Conservation (phyloP, 2,888 invertebrate genomes). For the Cryptocephalus moraei region DNA sequence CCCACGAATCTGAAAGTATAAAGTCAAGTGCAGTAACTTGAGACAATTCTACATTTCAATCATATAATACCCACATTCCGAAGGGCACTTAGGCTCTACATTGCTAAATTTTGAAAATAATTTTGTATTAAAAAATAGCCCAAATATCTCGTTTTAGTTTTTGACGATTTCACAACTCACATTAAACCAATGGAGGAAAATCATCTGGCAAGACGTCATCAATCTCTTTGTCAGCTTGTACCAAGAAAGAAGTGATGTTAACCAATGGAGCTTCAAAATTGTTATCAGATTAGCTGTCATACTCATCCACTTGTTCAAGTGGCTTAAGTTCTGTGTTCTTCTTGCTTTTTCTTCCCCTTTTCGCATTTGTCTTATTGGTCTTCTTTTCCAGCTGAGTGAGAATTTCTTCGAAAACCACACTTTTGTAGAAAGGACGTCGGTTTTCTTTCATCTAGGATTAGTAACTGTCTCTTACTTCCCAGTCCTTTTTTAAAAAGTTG, state of each 20-base stretch:
- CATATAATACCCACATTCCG: no score
- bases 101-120: no score
- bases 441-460: conserved; percentile 1
- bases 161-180: no score
- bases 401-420: background rate
- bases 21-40: no score
- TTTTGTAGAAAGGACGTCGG: background rate
- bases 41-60: no score
- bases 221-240: background rate
- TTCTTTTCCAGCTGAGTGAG: conserved; percentile 1
- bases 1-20: no score
- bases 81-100: no score
- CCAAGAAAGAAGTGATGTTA: background rate
- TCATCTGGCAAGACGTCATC: background rate
- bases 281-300: background rate
- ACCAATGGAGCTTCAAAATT: background rate
- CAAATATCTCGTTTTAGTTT: no score
- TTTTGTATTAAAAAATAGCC: no score
- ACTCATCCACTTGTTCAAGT: background rate
- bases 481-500: background rate
- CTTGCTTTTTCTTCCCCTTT: conserved; percentile 1
- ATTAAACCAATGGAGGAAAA: no score
- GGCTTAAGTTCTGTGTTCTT: no score
- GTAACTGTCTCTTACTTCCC: conserved; percentile 1
- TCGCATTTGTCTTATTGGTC: background rate